Conservation (phyloP, 2,888 invertebrate genomes). For the Callyntrura sp. region DNA sequence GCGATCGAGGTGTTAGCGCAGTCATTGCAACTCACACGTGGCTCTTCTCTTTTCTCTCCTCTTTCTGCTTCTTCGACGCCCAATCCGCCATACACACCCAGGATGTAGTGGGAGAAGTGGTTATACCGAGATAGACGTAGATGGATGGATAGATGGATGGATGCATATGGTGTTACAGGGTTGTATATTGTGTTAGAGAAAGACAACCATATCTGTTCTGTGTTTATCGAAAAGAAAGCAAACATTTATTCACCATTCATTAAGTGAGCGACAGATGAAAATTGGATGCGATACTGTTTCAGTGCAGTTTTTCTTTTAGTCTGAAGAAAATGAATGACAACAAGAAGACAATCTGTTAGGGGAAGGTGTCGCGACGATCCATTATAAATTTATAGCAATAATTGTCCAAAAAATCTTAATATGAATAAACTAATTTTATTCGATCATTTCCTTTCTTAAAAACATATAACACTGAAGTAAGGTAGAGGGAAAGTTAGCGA, state of each 20-base stretch:
- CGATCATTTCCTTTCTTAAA: not conserved
- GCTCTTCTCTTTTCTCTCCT: slow-evolving; percentile 19
- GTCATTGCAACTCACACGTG: slow-evolving; percentile 61
- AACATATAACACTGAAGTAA: too few relatives aligned
- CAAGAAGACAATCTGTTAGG: not conserved
- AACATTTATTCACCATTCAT: slow-evolving; percentile 24
- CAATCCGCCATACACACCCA: not conserved
- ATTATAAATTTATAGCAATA: not conserved
- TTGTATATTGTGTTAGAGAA: not conserved
- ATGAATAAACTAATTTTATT: not conserved
- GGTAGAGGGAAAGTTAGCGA: not conserved
- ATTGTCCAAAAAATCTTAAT: not conserved
- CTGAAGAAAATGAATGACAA: slow-evolving; percentile 24
- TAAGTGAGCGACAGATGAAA: slow-evolving; percentile 45
- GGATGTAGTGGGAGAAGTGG: not conserved
- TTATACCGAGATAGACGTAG: not conserved
- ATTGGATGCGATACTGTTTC: slow-evolving; percentile 28
- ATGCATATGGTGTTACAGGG: slow-evolving; percentile 31
- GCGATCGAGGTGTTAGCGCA: slow-evolving; percentile 59
- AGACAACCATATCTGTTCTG: too few relatives aligned
- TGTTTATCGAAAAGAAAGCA: not conserved
- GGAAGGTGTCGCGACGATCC: not conserved
- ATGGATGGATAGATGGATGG: slow-evolving; percentile 8
- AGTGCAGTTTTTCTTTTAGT: not conserved
- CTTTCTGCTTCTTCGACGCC: not conserved